phyloP scores from a whole-genome alignment of 2,113 vertebrate species.

The Psettodes erumei region DNA sequence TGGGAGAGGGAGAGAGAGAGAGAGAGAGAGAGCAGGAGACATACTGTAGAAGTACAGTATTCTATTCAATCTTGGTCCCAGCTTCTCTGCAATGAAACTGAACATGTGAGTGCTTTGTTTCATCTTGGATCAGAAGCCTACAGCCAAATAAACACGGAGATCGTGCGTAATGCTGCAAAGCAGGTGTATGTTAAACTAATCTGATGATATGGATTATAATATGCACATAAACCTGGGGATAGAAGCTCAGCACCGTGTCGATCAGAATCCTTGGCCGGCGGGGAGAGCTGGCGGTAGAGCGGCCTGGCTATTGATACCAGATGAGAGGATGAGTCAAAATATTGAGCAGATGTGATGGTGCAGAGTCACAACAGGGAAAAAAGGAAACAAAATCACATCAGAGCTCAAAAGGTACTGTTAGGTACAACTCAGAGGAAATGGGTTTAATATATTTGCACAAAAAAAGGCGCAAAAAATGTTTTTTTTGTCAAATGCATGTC shows the following conservation, averaged over 20 bases:
- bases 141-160: constrained; percentile 20
- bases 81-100: constrained; percentile 26
- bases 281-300: constrained; percentile 48
- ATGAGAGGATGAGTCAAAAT: constrained; percentile 72
- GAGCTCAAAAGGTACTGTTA: constrained; percentile 25
- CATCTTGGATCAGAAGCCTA: constrained; percentile 7
- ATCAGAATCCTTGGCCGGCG: constrained; percentile 54
- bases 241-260: constrained; percentile 26
- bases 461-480: no score
- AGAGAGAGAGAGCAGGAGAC: not conserved
- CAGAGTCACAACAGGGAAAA: constrained; percentile 40
- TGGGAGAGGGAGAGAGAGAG: not conserved
- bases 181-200: constrained; percentile 48
- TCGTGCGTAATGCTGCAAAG: constrained; percentile 27
- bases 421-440: no score
- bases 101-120: constrained; percentile 44
- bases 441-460: not conserved
- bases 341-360: constrained; percentile 67
- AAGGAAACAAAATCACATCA: constrained; percentile 25
- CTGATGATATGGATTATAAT: constrained; percentile 56
- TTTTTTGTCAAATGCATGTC: not conserved
- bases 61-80: constrained; percentile 25
- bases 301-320: constrained; percentile 70
- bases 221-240: constrained; percentile 41
- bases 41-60: constrained; percentile 51